These are phyloP conservation scores for Heliothis peltigera DNA, from an alignment of 2,888 invertebrate genomes.

Conservation along the genomic window DNA sequence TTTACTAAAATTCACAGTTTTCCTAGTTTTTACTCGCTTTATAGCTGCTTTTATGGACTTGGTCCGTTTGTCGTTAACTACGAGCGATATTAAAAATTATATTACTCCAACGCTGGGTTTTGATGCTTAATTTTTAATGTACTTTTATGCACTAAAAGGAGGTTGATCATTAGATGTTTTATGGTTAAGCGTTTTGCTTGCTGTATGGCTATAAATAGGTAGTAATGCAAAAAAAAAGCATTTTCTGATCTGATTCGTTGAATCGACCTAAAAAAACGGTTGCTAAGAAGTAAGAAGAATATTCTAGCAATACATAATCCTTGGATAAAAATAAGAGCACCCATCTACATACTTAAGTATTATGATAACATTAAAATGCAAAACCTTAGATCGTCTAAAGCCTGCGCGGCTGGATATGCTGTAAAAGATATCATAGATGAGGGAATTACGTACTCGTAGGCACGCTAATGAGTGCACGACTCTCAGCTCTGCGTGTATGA, in stretches of 20 bases:
- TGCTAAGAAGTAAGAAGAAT: not conserved
- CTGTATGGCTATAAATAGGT: too few relatives aligned
- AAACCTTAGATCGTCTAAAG: conserved; percentile 6
- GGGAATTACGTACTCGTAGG: conserved; percentile 12
- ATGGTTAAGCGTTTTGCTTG: too few relatives aligned
- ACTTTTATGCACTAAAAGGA: too few relatives aligned
- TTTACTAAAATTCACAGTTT: conserved; percentile 16
- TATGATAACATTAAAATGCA: conserved; percentile 30
- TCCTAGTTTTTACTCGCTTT: conserved; percentile 13
- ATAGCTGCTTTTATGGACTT: conserved; percentile 9
- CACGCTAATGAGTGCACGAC: conserved; percentile 17
- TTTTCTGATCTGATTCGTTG: too few relatives aligned
- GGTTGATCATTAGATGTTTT: too few relatives aligned
- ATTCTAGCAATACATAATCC: not conserved
- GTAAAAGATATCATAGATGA: conserved; percentile 19
- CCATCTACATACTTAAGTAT: not conserved
- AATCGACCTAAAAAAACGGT: too few relatives aligned
- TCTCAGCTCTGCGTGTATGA: not conserved
- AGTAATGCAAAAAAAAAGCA: too few relatives aligned
- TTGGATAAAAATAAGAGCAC: not conserved
- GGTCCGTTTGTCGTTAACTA: not conserved
- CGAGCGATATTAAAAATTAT: conserved; percentile 1
- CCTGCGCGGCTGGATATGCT: conserved; percentile 3
- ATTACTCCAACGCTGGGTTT: not conserved
- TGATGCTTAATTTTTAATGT: too few relatives aligned